phyloP scores from a whole-genome alignment of 2,888 invertebrate genomes.

The Troilus luridus region DNA sequence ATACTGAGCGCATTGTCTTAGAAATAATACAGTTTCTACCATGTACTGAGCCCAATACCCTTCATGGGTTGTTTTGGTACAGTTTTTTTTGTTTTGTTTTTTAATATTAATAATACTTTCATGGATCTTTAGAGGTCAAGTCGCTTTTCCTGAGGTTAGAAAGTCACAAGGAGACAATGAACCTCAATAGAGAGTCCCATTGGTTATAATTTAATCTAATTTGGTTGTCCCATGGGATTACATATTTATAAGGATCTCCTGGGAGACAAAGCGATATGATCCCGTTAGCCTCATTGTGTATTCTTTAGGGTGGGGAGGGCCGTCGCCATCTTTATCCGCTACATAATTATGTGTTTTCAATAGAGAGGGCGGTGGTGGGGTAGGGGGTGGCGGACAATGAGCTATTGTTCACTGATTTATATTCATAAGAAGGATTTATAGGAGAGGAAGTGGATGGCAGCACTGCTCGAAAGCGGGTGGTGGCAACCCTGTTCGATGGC shows the following conservation, averaged over 20 bases:
- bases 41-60: too few species aligned
- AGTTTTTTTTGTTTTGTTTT: background rate
- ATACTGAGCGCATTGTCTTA: too few species aligned
- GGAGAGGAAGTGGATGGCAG: conserved; percentile 39
- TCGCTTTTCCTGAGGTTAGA: background rate
- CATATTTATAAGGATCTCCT: conserved; percentile 44
- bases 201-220: conserved; percentile 54
- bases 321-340: conserved; percentile 51
- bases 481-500: background rate
- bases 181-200: conserved; percentile 21
- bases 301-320: background rate
- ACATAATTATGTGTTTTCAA: conserved; percentile 56
- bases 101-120: background rate
- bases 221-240: conserved; percentile 35
- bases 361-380: conserved; percentile 28
- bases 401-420: conserved; percentile 57
- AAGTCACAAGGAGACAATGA: background rate
- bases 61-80: too few species aligned
- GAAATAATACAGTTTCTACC: too few species aligned
- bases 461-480: background rate
- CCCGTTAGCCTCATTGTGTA: conserved; percentile 38
- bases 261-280: conserved; percentile 39
- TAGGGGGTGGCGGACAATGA: conserved; percentile 32
- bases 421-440: conserved; percentile 49
- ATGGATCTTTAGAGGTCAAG: background rate